Base-by-base conservation (phyloP, 2,113 vertebrate genomes). In the Cyprinodon brontotheroides region DNA sequence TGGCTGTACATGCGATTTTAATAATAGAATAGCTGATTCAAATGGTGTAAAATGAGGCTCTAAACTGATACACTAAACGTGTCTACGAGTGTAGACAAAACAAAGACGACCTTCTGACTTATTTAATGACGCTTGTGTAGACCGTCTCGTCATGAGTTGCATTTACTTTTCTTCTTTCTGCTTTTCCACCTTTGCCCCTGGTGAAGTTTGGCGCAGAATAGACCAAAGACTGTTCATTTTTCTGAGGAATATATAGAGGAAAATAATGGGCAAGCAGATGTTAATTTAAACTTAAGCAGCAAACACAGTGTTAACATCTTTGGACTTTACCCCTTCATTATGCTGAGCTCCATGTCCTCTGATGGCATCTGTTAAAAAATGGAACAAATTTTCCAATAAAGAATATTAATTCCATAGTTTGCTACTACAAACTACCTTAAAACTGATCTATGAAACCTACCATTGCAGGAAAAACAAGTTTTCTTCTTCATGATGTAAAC, bases 401-500 rank as follows among this genome's bases (percentile, higher is more conserved):
- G 12, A 22, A 2, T 2, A 20, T 50, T 1, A 1, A 10, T 10
- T 9, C 37, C 22, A 50, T 2, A 8, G n/a, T 53, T n/a, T 53
- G 20, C 17, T 53, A 20, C 50, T 39, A 15, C 36, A 13, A 13
- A 53, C 2, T 20, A 57, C 17, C 22, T 60, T 72, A 2, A 72
- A 13, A 22, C 12, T 12, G 12, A 45, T 61, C 2, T 15, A 12
- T 64, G 0, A 60, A 66, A 66, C 13, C 45, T 70, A 80, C 78
- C 61, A 0, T 60, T 69, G 9, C 9, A 39, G 47, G 3, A 40
- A 20, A n/a, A 14, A 13, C 15, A 45, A 11, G 10, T 0, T 65
- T 65, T 77, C n/a, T 0, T 53, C n/a, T 59, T 66, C 2, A 74
- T 60, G 22, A 0, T 67, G 3, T 61, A 70, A 41, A 73, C 12